Percentiles rank a stretch among this genome's conserved stretches.
These are phyloP conservation scores for Andrena chrysosceles DNA, from an alignment of 2,888 invertebrate genomes.

Conservation along the genomic window DNA sequence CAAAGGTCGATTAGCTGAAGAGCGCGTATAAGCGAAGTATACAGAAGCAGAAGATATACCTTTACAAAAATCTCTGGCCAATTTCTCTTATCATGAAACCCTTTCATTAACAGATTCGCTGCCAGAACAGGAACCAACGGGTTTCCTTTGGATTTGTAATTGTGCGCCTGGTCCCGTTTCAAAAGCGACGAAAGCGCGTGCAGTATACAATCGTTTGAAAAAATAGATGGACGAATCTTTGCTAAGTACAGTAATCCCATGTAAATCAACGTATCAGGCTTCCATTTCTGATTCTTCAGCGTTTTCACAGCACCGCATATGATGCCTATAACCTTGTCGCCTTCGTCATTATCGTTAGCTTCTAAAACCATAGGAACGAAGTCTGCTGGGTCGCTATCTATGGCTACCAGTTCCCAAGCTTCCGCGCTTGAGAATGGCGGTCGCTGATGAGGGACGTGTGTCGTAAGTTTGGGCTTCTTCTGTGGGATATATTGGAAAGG, in stretches of 20 bases:
- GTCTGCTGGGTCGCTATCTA: constrained; percentile 93
- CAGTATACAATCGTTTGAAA: constrained; percentile 91
- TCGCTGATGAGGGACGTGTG: constrained; percentile 79
- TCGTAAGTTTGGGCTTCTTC: constrained; percentile 87
- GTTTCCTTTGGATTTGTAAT: constrained; percentile 93
- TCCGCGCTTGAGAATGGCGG: constrained; percentile 85
- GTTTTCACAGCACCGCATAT: constrained; percentile 95
- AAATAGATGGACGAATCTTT: constrained; percentile 92
- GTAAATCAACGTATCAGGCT: constrained; percentile 92
- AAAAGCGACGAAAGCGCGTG: constrained; percentile 93
- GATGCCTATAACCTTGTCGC: constrained; percentile 91
- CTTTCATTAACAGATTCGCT: constrained; percentile 93
- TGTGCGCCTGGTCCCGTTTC: constrained; percentile 90
- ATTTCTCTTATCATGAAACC: constrained; percentile 92
- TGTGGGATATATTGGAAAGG: constrained; percentile 86
- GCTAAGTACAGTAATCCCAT: constrained; percentile 92
- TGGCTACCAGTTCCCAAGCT: constrained; percentile 90
- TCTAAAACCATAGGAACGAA: constrained; percentile 91
- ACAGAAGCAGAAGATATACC: constrained; percentile 84
- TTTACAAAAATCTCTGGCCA: constrained; percentile 98
- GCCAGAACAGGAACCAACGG: constrained; percentile 92
- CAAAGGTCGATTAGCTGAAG: constrained; percentile 12
- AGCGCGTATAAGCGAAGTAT: not conserved
- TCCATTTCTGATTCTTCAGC: constrained; percentile 91
- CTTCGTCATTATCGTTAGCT: constrained; percentile 92